A percentile compares a stretch with the other conserved stretches of the same genome.
phyloP scores from a whole-genome alignment of 2,113 vertebrate genomes.

The Fukomys damarensis region DNA sequence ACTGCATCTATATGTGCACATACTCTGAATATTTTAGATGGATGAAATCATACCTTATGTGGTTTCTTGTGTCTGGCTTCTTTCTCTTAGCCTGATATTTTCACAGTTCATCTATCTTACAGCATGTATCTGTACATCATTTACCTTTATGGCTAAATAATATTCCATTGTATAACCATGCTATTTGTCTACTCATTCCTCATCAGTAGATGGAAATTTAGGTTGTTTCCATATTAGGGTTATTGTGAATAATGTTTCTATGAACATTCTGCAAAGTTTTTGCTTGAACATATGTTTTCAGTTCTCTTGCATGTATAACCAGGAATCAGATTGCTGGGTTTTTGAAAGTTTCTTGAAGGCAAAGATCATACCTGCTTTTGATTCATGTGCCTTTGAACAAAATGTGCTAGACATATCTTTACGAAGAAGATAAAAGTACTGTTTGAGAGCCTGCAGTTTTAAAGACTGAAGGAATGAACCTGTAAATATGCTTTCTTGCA shows the following conservation, averaged over 20 bases:
- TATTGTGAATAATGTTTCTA: background rate
- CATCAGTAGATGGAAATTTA: background rate
- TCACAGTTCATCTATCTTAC: background rate
- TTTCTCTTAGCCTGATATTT: background rate
- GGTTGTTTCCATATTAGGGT: background rate
- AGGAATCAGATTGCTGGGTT: background rate
- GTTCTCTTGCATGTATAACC: background rate
- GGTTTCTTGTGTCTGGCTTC: background rate
- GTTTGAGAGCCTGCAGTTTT: slow-evolving; percentile 24
- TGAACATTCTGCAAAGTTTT: background rate
- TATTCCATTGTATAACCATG: background rate
- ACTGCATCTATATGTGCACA: background rate
- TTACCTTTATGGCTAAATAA: slow-evolving; percentile 6
- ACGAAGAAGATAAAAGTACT: slow-evolving; percentile 52
- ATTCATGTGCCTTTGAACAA: slow-evolving; percentile 66
- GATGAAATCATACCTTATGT: background rate
- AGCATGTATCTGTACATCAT: background rate
- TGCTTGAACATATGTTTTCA: background rate
- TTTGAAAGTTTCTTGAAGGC: slow-evolving; percentile 32
- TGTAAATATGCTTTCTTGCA: slow-evolving; percentile 28
- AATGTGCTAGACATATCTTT: slow-evolving; percentile 50
- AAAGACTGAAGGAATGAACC: slow-evolving; percentile 37
- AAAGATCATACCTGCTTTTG: slow-evolving; percentile 63
- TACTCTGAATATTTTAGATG: background rate
- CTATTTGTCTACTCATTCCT: background rate